These are phyloP conservation scores for Pseudomugil tenellus DNA, from an alignment of 2,797 vertebrate genomes.

Conservation along the genomic window DNA sequence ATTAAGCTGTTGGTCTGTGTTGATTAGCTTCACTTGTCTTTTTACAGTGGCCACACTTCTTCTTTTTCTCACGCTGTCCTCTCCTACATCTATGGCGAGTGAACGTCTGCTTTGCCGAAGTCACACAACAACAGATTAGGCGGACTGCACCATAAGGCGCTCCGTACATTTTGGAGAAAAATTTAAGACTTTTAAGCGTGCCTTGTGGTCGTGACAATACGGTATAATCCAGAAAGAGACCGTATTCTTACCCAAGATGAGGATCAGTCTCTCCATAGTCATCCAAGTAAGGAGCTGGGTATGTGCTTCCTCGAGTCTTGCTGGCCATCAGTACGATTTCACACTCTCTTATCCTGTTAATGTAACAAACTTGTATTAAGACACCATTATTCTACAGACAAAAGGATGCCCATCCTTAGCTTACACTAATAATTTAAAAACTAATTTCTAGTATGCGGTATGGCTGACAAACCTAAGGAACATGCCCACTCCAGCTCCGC, in stretches of 20 bases:
- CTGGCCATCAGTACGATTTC: constrained; percentile 94
- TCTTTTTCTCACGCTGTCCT: no score
- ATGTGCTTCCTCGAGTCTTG: constrained; percentile 92
- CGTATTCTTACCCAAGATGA: constrained; percentile 86
- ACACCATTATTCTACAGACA: background rate
- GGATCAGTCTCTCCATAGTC: constrained; percentile 99
- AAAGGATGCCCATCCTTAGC: background rate
- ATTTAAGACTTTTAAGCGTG: no score
- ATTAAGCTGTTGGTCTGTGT: no score
- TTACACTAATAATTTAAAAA: background rate
- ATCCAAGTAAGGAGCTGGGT: constrained; percentile 95
- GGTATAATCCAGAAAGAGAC: background rate
- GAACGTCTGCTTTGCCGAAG: no score
- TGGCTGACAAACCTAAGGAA: constrained; percentile 89
- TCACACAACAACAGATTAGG: no score
- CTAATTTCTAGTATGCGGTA: background rate
- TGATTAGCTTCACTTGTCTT: no score
- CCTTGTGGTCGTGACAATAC: no score
- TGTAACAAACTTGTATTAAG: background rate
- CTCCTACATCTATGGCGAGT: no score
- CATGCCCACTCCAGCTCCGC: constrained; percentile 96
- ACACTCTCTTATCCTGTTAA: constrained; percentile 92
- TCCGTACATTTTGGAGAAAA: no score
- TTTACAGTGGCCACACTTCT: no score
- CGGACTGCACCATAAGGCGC: no score